These are phyloP conservation scores for Rhinichthys klamathensis DNA, from an alignment of 2,113 vertebrate species.

Conservation along the genomic window DNA sequence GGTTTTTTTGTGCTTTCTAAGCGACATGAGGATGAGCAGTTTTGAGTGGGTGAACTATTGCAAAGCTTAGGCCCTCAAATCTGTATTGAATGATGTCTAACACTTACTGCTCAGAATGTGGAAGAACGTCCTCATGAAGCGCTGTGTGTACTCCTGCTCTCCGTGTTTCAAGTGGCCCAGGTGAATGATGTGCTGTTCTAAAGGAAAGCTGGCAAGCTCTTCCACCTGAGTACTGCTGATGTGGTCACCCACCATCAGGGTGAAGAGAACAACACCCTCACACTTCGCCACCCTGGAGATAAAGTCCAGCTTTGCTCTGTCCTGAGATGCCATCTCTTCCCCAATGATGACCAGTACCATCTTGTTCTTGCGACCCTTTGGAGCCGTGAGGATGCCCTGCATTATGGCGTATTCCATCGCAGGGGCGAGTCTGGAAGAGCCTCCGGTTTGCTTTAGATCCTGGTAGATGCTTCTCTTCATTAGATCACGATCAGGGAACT, in stretches of 20 bases:
- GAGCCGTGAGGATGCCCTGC: constrained; percentile 72
- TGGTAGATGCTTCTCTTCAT: constrained; percentile 78
- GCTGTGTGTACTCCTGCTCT: constrained; percentile 74
- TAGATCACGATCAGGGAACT: constrained; percentile 56
- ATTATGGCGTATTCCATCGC: constrained; percentile 78
- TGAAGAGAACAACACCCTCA: constrained; percentile 81
- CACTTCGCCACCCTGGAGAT: constrained; percentile 79
- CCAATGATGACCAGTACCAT: constrained; percentile 78
- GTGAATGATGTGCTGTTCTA: constrained; percentile 80
- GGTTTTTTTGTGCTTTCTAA: background rate
- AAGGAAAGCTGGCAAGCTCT: constrained; percentile 76
- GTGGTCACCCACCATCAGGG: constrained; percentile 72
- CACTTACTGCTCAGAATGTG: constrained; percentile 80
- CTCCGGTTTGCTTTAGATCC: constrained; percentile 68
- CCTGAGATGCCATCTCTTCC: constrained; percentile 73
- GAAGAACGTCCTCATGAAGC: constrained; percentile 82
- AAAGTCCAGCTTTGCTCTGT: constrained; percentile 72
- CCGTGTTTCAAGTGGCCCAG: constrained; percentile 62
- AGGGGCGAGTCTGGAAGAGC: constrained; percentile 71
- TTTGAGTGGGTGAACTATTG: background rate
- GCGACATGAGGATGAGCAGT: background rate
- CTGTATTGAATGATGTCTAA: background rate
- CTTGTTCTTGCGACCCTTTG: constrained; percentile 65
- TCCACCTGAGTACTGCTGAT: constrained; percentile 70
- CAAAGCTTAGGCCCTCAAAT: background rate